These are phyloP conservation scores for Acropora tenuis DNA, from an alignment of 64 coral and sea anemone genomes.

Conservation along the genomic window DNA sequence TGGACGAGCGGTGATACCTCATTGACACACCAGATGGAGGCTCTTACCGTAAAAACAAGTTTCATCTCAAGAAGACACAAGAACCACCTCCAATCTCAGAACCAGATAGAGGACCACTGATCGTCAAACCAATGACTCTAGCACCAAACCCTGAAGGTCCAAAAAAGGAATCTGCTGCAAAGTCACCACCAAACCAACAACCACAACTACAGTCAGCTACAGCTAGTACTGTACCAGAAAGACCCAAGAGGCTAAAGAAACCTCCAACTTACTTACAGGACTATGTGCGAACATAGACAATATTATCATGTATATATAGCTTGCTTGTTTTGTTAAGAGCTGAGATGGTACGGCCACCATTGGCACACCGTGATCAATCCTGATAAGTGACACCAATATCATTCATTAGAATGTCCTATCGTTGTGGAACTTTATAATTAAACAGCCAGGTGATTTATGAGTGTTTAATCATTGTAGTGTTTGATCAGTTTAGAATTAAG, in stretches of 20 bases:
- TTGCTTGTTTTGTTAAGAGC: background rate
- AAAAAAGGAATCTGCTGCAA: background rate
- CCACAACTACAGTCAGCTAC: background rate
- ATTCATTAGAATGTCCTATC: background rate
- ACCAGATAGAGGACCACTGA: slow-evolving; percentile 10
- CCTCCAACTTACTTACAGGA: background rate
- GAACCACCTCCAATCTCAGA: slow-evolving; percentile 8
- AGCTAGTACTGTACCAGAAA: background rate
- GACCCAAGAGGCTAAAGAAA: background rate
- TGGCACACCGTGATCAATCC: background rate
- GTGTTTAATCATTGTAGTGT: background rate
- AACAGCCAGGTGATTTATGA: background rate
- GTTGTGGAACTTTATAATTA: background rate
- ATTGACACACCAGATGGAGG: slow-evolving; percentile 37
- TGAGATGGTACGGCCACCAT: background rate
- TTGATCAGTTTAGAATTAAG: background rate
- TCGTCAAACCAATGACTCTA: background rate
- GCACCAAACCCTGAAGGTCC: slow-evolving; percentile 9
- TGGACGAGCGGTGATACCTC: slow-evolving; percentile 67
- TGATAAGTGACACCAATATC: background rate
- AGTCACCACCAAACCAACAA: slow-evolving; percentile 23
- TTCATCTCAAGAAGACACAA: slow-evolving; percentile 17
- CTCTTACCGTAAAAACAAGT: slow-evolving; percentile 35
- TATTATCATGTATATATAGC: background rate
- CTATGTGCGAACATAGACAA: background rate